A percentile compares a stretch with the other conserved stretches of the same genome.
phyloP scores from a whole-genome alignment of 2,113 vertebrate genomes.

The Centropus bengalensis region DNA sequence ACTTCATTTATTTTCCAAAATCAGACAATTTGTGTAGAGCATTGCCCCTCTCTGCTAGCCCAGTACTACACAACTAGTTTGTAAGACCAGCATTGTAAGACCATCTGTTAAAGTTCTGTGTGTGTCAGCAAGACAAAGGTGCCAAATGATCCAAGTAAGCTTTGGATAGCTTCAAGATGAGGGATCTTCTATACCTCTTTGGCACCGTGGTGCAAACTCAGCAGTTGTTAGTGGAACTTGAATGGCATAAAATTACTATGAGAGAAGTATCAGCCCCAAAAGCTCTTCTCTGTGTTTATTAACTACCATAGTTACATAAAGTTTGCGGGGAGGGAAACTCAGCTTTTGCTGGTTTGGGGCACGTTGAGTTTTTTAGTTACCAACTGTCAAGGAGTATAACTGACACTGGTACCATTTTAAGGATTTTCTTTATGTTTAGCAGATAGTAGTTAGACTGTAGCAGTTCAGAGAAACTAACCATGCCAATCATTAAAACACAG shows the following conservation, averaged over 20 bases:
- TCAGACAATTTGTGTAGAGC: constrained; percentile 25
- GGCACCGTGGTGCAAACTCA: constrained; percentile 8
- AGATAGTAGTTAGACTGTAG: constrained; percentile 29
- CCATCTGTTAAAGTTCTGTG: constrained; percentile 55
- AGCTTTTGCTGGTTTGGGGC: not conserved
- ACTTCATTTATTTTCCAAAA: constrained; percentile 57
- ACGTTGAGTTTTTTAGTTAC: not conserved
- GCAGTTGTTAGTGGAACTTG: constrained; percentile 30
- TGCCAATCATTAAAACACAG: not conserved
- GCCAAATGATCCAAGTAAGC: constrained; percentile 11
- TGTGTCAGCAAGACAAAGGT: constrained; percentile 37
- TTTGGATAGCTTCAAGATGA: constrained; percentile 7
- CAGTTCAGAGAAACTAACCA: not conserved
- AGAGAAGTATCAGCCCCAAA: not conserved
- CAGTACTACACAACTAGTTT: constrained; percentile 20
- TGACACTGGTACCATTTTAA: constrained; percentile 7
- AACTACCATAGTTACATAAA: constrained; percentile 24
- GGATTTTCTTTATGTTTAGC: constrained; percentile 36
- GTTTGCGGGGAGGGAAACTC: not conserved
- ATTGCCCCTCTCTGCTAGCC: not conserved
- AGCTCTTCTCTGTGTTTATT: not conserved
- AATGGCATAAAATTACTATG: not conserved
- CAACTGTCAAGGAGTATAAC: constrained; percentile 4
- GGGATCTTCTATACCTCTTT: constrained; percentile 15
- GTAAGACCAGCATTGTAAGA: constrained; percentile 21